phyloP scores from a whole-genome alignment of 2,113 vertebrate genomes.

The Fulmarus glacialis region DNA sequence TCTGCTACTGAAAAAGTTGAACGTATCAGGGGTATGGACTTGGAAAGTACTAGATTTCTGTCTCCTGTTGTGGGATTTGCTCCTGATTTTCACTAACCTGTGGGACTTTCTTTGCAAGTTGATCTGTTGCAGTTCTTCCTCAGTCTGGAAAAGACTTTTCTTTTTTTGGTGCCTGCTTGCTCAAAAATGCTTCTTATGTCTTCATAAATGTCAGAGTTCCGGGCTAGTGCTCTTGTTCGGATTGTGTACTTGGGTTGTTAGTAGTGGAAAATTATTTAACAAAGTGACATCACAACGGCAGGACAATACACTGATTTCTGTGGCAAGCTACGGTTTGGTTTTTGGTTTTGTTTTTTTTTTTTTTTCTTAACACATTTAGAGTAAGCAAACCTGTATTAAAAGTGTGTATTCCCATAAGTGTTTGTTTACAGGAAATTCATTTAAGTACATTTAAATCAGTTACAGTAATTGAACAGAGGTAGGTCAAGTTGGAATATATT shows the following conservation, averaged over 20 bases:
- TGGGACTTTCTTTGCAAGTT: not conserved
- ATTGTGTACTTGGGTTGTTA: not conserved
- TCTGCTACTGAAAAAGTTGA: not conserved
- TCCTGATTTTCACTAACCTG: not conserved
- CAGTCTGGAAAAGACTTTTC: not conserved
- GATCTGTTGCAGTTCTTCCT: not conserved
- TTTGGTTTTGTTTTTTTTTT: not conserved
- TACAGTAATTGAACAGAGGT: not conserved
- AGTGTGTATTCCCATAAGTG: not conserved
- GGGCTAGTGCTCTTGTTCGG: not conserved
- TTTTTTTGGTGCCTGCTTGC: not conserved
- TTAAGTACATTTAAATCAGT: not conserved
- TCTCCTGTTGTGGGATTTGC: fast-evolving
- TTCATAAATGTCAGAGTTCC: not conserved
- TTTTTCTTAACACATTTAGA: not conserved
- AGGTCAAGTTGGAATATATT: not conserved
- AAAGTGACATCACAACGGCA: not conserved
- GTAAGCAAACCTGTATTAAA: not conserved
- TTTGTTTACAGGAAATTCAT: not conserved
- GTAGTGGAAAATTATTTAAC: not conserved
- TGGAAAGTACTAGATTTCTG: not conserved
- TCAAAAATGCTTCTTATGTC: not conserved
- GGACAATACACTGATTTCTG: not conserved
- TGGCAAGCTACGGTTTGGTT: not conserved
- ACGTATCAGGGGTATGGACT: not conserved